These are phyloP conservation scores for Globicephala melas DNA, from an alignment of 2,113 vertebrate species.

Conservation along the genomic window DNA sequence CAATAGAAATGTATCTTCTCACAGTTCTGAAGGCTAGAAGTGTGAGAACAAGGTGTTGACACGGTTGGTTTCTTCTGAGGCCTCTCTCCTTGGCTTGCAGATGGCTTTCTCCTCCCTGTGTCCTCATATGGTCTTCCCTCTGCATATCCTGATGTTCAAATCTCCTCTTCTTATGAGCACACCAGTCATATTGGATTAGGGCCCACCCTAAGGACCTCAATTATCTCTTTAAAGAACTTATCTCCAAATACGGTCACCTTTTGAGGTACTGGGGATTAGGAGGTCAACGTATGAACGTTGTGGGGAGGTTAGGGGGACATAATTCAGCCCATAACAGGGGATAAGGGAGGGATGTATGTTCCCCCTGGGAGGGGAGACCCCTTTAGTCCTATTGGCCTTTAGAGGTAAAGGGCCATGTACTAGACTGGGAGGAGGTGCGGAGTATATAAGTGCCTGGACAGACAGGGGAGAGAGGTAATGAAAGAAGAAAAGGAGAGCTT, in stretches of 20 bases:
- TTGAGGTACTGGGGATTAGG: background rate
- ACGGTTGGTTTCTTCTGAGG: background rate
- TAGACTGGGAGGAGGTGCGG: background rate
- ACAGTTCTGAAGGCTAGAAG: background rate
- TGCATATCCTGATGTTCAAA: background rate
- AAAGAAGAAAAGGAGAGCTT: background rate
- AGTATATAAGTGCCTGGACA: background rate
- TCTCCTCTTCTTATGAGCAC: background rate
- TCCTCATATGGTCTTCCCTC: background rate
- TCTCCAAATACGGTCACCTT: background rate
- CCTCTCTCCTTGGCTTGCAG: background rate
- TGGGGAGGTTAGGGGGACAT: rapidly evolving
- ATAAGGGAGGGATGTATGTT: background rate
- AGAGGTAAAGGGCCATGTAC: background rate
- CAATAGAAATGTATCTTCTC: background rate
- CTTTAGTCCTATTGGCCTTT: background rate
- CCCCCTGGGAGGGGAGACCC: background rate
- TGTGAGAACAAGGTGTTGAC: background rate
- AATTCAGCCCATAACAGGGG: background rate
- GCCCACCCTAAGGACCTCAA: background rate
- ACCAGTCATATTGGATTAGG: background rate
- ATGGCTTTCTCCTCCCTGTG: background rate
- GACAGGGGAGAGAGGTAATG: background rate
- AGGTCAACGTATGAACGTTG: background rate
- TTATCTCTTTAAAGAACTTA: background rate